Percentiles rank a stretch among this genome's conserved stretches.
Evolutionary conservation across 2,888 invertebrate genomes (phyloP).

Genomic region (Drosophila pseudotalamancana): DNA sequence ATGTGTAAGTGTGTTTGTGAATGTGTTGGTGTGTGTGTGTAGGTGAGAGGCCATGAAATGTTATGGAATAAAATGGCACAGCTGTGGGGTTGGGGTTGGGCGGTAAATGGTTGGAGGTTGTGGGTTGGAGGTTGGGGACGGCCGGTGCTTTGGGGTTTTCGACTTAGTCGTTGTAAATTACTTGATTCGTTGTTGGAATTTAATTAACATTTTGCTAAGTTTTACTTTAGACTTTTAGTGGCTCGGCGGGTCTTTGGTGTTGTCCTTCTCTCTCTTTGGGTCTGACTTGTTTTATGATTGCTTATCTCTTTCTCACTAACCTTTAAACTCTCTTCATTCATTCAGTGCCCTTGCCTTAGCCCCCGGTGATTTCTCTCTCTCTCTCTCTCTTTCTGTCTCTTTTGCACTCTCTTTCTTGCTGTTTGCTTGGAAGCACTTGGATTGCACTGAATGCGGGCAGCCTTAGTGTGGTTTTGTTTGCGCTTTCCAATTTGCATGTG

Average conservation of each 20-base stretch:
- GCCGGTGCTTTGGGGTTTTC: slow-evolving; percentile 75
- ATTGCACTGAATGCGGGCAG: slow-evolving; percentile 44
- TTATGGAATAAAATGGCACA: slow-evolving; percentile 18
- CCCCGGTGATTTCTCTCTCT: not conserved
- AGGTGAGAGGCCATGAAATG: slow-evolving; percentile 37
- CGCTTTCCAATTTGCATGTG: slow-evolving; percentile 42
- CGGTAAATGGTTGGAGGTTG: not conserved
- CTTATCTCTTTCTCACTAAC: not conserved
- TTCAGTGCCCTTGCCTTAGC: not conserved
- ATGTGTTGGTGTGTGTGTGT: slow-evolving; percentile 22
- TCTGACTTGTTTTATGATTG: slow-evolving; percentile 6
- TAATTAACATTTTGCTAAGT: slow-evolving; percentile 78
- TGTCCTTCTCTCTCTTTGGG: too few species aligned
- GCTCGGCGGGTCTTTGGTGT: slow-evolving; percentile 40
- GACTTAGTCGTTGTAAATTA: slow-evolving; percentile 77
- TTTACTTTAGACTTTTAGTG: slow-evolving; percentile 76
- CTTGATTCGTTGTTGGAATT: slow-evolving; percentile 79
- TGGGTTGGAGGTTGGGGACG: slow-evolving; percentile 6
- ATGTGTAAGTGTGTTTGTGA: slow-evolving; percentile 7
- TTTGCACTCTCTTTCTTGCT: not conserved
- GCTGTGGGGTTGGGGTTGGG: not conserved
- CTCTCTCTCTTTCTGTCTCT: not conserved
- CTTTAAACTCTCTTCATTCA: not conserved
- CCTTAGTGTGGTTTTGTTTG: slow-evolving; percentile 59
- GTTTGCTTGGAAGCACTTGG: slow-evolving; percentile 11